Base-by-base conservation (phyloP, 2,888 invertebrate genomes). In the Formica aserva region DNA sequence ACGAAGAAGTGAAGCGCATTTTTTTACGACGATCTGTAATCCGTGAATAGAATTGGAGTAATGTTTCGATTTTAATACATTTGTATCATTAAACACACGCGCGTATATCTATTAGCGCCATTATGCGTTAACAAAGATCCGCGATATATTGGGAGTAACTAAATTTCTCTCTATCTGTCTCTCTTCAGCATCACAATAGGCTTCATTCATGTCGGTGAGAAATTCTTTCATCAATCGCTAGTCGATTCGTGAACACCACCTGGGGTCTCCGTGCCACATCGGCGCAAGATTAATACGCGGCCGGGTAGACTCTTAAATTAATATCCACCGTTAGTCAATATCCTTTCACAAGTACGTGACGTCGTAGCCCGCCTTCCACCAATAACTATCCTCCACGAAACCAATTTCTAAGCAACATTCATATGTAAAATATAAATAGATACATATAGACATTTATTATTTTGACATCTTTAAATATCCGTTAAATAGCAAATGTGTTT, bases 311-410 rank as follows among this genome's bases (percentile, higher is more conserved):
- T 81, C 55, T 71, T 77, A 82, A 74, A 84, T 87, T 84, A 82
- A 84, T 84, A 84, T 82, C 84, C 76, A 86, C 86, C 84, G 86
- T 87, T 86, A 86, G 52, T 67, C 84, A 84, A 87, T 84, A 85
- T n/a, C 72, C 77, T 82, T 65, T 82, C 81, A 63, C 81, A 65
- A 45, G 52, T 65, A 55, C 72, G 74, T 81, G 35, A 81, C 63
- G 63, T 75, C 55, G 32, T 48, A n/a, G 55, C 35, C 63, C 65
- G 22, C 52, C 29, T 65, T 55, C 32, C 38, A 52, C 55, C 75
- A 35, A 72, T 29, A 45, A 55, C 57, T 65, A 41, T 67, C 38
- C 15, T 38, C 41, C 57, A 57, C 41, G 29, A 57, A 77, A 45
- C 22, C n/a, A 77, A 66, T 77, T 66, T 66, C 55, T 67, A 66